Evolutionary conservation across 2,888 invertebrate species (phyloP).

Genomic region (Gisinianus flammeolus): DNA sequence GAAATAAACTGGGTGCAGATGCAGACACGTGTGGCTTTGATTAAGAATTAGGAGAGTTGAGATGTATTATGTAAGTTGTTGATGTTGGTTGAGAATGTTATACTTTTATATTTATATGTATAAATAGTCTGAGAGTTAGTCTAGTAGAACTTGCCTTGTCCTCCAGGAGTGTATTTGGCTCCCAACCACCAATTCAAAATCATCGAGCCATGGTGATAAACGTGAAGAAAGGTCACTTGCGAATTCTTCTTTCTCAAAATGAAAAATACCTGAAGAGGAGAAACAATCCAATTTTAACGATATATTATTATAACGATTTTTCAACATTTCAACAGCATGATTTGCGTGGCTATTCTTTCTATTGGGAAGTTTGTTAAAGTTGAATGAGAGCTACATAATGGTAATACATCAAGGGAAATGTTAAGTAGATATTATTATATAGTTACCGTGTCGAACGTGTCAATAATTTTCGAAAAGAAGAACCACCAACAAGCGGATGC

Average conservation of each 20-base stretch:
- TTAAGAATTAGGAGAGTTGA: too few relatives aligned
- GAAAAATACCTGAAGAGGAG: slow-evolving; percentile 69
- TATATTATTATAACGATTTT: too few relatives aligned
- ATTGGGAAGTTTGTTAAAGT: background rate
- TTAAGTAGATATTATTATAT: too few relatives aligned
- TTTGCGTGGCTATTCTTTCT: too few relatives aligned
- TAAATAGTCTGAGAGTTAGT: too few relatives aligned
- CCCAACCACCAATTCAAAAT: slow-evolving; percentile 65
- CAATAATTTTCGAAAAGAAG: slow-evolving; percentile 68
- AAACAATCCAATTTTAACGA: background rate
- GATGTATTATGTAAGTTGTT: too few relatives aligned
- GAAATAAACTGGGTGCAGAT: too few relatives aligned
- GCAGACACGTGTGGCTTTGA: too few relatives aligned
- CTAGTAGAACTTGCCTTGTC: slow-evolving; percentile 62
- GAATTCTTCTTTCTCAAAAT: slow-evolving; percentile 82
- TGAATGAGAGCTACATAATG: background rate
- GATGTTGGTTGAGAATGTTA: too few relatives aligned
- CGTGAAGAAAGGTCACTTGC: slow-evolving; percentile 81
- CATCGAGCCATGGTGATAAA: slow-evolving; percentile 76
- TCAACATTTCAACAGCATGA: too few relatives aligned
- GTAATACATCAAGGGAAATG: too few relatives aligned
- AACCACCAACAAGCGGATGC: slow-evolving; percentile 67
- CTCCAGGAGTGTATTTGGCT: slow-evolving; percentile 63
- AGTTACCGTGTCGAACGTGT: slow-evolving; percentile 68
- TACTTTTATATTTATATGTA: too few relatives aligned